Percentiles rank a stretch among this genome's conserved stretches.
Evolutionary conservation across 2,888 invertebrate genomes (phyloP).

Genomic region (Ectemnius lituratus): DNA sequence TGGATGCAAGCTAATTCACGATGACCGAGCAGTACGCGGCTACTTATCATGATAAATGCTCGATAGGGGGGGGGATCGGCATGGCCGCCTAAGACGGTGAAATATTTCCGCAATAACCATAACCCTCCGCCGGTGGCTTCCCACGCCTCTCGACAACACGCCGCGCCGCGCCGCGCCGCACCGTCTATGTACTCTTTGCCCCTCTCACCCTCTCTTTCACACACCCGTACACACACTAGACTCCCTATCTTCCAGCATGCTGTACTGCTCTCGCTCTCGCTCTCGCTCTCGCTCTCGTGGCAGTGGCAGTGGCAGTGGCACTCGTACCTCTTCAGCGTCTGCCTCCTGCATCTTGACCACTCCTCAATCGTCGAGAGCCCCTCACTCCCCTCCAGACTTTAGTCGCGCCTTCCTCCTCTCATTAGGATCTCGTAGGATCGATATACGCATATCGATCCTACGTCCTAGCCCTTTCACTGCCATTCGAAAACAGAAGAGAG

Average conservation of each 20-base stretch:
- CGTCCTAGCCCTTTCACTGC: no score
- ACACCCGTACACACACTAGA: background rate
- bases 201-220: background rate
- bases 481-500: no score
- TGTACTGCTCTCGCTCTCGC: background rate
- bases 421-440: no score
- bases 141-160: conserved; percentile 64
- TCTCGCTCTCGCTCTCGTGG: background rate
- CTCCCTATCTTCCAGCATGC: no score
- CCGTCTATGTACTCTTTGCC: background rate
- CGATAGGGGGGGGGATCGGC: conserved; percentile 56
- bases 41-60: conserved; percentile 70
- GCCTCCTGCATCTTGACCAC: conserved; percentile 35
- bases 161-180: no score
- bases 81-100: conserved; percentile 67
- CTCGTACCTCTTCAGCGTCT: background rate
- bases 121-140: conserved; percentile 64
- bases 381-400: no score
- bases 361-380: conserved; percentile 12
- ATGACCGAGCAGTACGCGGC: conserved; percentile 51
- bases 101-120: conserved; percentile 71
- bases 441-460: no score
- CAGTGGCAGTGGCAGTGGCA: no score
- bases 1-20: conserved; percentile 44
- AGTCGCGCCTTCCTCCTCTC: no score